Evolutionary conservation across 2,113 vertebrate genomes (phyloP).

Genomic region (Progne subis): DNA sequence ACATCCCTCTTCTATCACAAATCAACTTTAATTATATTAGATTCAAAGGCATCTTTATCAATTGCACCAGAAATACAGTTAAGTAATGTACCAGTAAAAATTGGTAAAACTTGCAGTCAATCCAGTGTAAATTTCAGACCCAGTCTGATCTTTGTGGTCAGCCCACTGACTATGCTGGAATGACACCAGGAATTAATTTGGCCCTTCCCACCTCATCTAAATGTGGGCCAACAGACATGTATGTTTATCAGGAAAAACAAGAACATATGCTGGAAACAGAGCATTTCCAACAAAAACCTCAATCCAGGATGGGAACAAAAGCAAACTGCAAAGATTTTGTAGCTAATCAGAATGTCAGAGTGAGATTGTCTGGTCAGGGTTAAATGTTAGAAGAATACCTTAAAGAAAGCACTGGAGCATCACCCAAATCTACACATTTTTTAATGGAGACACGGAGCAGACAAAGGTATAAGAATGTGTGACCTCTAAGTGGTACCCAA

Average conservation of each 20-base stretch:
- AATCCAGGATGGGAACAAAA: conserved; percentile 36
- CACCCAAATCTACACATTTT: background rate
- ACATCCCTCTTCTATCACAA: background rate
- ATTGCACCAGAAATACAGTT: background rate
- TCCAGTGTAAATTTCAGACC: background rate
- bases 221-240: conserved; percentile 45
- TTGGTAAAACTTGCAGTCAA: background rate
- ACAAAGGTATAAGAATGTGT: fast-evolving
- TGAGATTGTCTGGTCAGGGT: background rate
- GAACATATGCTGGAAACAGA: conserved; percentile 70
- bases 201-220: conserved; percentile 28
- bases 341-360: background rate
- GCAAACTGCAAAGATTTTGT: background rate
- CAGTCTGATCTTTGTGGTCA: background rate
- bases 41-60: background rate
- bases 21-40: background rate
- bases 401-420: background rate
- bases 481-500: background rate
- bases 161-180: background rate
- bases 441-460: background rate
- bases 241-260: conserved; percentile 71
- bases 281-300: conserved; percentile 67
- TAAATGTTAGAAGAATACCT: background rate
- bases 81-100: background rate
- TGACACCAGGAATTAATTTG: conserved; percentile 25